Percentiles rank a stretch among this genome's conserved stretches.
Conservation (phyloP, 2,888 invertebrate genomes). For the Eristalinus aeneus region DNA sequence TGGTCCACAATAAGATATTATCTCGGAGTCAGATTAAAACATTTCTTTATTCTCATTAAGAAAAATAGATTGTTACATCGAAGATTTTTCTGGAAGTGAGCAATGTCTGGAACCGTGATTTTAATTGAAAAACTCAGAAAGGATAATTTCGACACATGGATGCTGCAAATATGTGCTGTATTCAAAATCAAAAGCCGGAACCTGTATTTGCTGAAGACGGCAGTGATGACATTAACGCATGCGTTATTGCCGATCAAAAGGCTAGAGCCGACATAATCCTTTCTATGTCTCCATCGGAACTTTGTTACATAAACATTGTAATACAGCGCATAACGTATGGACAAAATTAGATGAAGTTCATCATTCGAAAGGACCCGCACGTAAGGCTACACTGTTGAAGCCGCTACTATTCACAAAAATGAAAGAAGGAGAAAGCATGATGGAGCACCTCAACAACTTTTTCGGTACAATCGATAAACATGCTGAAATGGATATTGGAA, state of each 20-base stretch:
- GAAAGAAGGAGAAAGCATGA: slow-evolving; percentile 74
- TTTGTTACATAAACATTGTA: slow-evolving; percentile 74
- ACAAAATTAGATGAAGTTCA: slow-evolving; percentile 75
- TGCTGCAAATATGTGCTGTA: no score
- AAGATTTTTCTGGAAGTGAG: no score
- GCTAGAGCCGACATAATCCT: slow-evolving; percentile 69
- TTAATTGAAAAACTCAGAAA: no score
- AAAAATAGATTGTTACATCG: no score
- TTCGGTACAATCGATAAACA: background rate
- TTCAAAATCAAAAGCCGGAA: background rate
- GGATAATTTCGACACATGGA: no score
- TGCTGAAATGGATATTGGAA: background rate
- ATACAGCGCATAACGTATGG: slow-evolving; percentile 76
- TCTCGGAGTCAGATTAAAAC: no score
- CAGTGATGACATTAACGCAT: background rate
- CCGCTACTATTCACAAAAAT: slow-evolving; percentile 76
- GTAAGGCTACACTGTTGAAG: slow-evolving; percentile 78
- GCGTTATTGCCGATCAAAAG: slow-evolving; percentile 64
- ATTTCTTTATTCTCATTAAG: no score
- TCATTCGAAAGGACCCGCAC: slow-evolving; percentile 77
- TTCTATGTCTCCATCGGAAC: slow-evolving; percentile 72
- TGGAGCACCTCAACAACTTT: slow-evolving; percentile 66
- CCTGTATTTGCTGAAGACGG: background rate
- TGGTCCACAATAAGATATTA: no score
- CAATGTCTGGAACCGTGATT: no score